These are phyloP conservation scores for Stichopus horrens DNA, from an alignment of 53 echinoderm and acorn worm species.

Conservation along the genomic window DNA sequence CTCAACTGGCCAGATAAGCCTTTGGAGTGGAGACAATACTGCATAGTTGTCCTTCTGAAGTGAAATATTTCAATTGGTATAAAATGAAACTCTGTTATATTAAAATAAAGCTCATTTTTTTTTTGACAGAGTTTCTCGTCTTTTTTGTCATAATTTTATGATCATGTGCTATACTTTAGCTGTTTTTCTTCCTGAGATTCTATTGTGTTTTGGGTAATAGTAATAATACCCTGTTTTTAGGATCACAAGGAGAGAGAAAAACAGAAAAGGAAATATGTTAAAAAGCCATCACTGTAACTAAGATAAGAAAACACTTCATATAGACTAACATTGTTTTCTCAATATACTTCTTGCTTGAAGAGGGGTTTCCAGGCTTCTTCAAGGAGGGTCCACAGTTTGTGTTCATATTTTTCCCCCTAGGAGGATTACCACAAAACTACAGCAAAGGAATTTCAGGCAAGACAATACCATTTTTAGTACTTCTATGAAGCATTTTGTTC, in stretches of 20 bases:
- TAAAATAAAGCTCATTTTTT: constrained; percentile 32
- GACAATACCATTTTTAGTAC: too few relatives aligned
- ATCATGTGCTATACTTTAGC: constrained; percentile 43
- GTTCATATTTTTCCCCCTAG: too few relatives aligned
- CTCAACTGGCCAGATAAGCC: constrained; percentile 3
- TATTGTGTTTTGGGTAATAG: constrained; percentile 41
- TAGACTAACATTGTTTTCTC: too few relatives aligned
- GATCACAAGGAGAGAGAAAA: constrained; percentile 25
- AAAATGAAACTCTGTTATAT: constrained; percentile 33
- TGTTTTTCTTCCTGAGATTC: constrained; percentile 43
- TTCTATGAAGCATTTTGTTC: too few relatives aligned
- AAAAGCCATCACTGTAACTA: not conserved
- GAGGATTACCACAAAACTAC: too few relatives aligned
- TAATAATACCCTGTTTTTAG: constrained; percentile 30
- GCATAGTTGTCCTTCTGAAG: constrained; percentile 39
- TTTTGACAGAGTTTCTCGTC: constrained; percentile 28
- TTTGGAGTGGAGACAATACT: constrained; percentile 35
- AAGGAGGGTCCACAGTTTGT: too few relatives aligned
- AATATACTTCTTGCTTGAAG: too few relatives aligned
- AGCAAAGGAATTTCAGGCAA: too few relatives aligned
- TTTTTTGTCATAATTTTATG: constrained; percentile 11
- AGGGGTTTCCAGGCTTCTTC: too few relatives aligned
- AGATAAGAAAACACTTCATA: not conserved
- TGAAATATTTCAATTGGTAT: constrained; percentile 43
- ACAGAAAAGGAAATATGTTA: constrained; percentile 41